Evolutionary conservation across 2,113 vertebrate species (phyloP).

Genomic region (Labrus mixtus): DNA sequence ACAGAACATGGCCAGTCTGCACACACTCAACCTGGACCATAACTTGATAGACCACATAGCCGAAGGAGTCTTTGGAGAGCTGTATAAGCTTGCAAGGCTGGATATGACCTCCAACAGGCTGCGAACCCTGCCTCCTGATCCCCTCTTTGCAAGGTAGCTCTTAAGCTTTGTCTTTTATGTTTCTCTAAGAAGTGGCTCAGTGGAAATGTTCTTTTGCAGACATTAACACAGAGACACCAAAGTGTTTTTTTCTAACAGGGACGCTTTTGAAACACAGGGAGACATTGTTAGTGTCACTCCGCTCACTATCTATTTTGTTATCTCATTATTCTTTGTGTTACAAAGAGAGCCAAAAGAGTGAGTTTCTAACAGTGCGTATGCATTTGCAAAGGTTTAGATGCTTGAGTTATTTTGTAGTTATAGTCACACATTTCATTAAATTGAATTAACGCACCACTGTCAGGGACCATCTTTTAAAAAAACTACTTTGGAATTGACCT

Average conservation of each 20-base stretch:
- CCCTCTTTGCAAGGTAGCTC: slow-evolving; percentile 85
- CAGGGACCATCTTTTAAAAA: neutral
- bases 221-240: slow-evolving; percentile 1
- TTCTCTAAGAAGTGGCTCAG: slow-evolving; percentile 47
- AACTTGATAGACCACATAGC: slow-evolving; percentile 91
- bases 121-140: slow-evolving; percentile 90
- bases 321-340: neutral
- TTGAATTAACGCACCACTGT: neutral
- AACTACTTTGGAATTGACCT: neutral
- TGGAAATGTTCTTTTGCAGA: slow-evolving; percentile 20
- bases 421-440: neutral
- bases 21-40: slow-evolving; percentile 92
- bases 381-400: neutral
- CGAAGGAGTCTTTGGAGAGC: slow-evolving; percentile 89
- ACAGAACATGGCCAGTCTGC: slow-evolving; percentile 90
- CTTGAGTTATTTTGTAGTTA: neutral
- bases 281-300: neutral
- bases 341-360: neutral
- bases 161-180: slow-evolving; percentile 36
- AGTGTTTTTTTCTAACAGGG: slow-evolving; percentile 5
- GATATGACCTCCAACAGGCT: slow-evolving; percentile 95
- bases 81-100: slow-evolving; percentile 90
- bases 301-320: neutral
- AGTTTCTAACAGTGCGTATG: neutral
- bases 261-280: neutral